Base-by-base conservation (phyloP, 2,113 vertebrate genomes). In the Hemichromis elongatus region DNA sequence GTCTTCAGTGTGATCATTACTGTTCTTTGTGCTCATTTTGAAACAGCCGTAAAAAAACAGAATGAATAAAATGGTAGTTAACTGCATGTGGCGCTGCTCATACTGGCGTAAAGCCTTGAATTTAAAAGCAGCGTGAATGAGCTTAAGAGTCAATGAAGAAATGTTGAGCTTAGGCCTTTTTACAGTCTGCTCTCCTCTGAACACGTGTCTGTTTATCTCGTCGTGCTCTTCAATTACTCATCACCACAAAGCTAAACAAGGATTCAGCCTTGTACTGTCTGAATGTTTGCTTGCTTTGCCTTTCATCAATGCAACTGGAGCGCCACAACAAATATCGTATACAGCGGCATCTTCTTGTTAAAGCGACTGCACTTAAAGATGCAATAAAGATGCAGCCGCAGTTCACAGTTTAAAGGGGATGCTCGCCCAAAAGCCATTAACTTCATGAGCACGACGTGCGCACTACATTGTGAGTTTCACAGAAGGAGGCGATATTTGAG, bases 11-110 rank as follows among this genome's bases (percentile, higher is more conserved):
- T 35, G 75, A 83, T 87, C 80, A 84, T 93, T 86, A 80, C 68
- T 8, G 77, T 83, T 92, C 88, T 91, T 90, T 93, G 89, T 92
- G 77, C 83, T 91, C 56, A 87, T 86, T 84, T 85, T 86, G 86
- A 90, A 86, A 86, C 82, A 83, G 86, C 83, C 66, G 47, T 80
- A 80, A 85, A 89, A 89, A 79, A 77, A 54, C 42, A 18, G 66
- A 90, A 79, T 86, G 88, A 90, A 89, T 87, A 81, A 87, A 90
- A 86, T 33, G 73, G 26, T 83, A 80, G 88, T 91, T 90, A 87
- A 82, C 54, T 37, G 79, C 89, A 81, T 89, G 87, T 78, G 82
- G 90, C 5, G 53, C 55, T 77, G 86, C 84, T 89, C 89, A 88
- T 83, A 81, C 59, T 7, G 4, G 70, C 56, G 14, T 53, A 77